phyloP scores from a whole-genome alignment of 2,113 vertebrate species.

The Bos indicus region DNA sequence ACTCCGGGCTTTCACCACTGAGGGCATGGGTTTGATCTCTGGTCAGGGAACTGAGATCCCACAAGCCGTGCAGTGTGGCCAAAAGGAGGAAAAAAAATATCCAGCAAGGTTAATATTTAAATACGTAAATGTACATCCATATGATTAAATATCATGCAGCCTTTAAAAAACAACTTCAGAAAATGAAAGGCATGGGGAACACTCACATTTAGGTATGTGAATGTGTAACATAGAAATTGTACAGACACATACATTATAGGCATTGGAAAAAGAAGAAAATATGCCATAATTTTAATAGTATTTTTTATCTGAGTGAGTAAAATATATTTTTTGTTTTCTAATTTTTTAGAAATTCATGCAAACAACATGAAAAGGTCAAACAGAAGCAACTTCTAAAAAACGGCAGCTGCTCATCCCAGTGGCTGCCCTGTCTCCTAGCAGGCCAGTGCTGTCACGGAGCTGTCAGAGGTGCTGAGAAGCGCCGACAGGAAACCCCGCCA shows the following conservation, averaged over 20 bases:
- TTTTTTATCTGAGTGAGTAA: not conserved
- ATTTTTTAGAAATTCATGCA: not conserved
- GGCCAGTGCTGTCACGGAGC: accelerated
- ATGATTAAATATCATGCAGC: not conserved
- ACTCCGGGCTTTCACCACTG: not conserved
- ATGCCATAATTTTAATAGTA: not conserved
- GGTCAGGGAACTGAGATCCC: not conserved
- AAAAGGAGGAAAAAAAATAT: not conserved
- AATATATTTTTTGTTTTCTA: not conserved
- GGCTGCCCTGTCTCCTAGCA: accelerated
- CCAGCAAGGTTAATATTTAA: not conserved
- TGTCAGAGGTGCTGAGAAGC: not conserved
- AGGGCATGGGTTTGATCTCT: not conserved
- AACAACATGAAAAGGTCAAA: not conserved
- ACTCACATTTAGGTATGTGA: not conserved
- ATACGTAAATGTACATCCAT: not conserved
- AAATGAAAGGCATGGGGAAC: not conserved
- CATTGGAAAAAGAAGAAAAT: not conserved
- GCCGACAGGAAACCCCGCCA: accelerated
- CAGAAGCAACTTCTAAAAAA: not conserved
- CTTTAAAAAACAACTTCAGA: not conserved
- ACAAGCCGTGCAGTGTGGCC: not conserved
- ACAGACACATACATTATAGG: not conserved
- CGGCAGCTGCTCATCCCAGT: accelerated
- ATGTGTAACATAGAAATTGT: not conserved